A percentile compares a stretch with the other conserved stretches of the same genome.
Conservation (phyloP, 2,113 vertebrate genomes). For the human region DNA sequence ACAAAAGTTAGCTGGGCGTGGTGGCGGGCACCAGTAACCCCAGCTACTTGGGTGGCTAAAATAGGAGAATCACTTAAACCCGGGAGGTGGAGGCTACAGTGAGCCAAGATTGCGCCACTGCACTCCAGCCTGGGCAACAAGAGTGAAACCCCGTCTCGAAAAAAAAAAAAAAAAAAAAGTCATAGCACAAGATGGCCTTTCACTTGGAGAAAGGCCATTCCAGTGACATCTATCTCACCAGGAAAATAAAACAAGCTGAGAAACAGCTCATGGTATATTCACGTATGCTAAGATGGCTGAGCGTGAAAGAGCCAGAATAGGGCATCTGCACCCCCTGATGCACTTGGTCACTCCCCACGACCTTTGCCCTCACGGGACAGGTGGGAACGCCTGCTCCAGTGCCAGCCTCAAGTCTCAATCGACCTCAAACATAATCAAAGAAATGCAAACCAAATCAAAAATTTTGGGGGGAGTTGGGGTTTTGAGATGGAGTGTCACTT, state of each 20-base stretch:
- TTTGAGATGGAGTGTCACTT: background rate
- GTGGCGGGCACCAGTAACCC: too few species aligned
- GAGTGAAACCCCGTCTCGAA: too few species aligned
- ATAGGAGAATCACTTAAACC: too few species aligned
- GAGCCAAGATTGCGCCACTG: too few species aligned
- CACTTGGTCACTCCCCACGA: background rate
- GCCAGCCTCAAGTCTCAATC: background rate
- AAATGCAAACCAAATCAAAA: background rate
- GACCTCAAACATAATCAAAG: background rate
- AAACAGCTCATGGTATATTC: accelerated
- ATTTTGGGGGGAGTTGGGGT: background rate
- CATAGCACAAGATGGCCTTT: background rate
- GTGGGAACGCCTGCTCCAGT: background rate
- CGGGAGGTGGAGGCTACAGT: too few species aligned
- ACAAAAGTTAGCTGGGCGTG: too few species aligned
- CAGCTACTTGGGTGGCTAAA: too few species aligned
- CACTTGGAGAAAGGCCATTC: background rate
- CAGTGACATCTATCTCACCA: background rate
- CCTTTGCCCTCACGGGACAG: background rate
- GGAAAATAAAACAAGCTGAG: background rate
- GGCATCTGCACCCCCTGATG: background rate
- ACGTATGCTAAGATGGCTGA: background rate
- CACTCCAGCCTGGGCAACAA: too few species aligned
- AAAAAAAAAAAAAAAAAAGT: too few species aligned
- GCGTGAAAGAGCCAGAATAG: background rate